A percentile compares a stretch with the other conserved stretches of the same genome.
Evolutionary conservation across 2,113 vertebrate genomes (phyloP).

Genomic region (Axis porcinus): DNA sequence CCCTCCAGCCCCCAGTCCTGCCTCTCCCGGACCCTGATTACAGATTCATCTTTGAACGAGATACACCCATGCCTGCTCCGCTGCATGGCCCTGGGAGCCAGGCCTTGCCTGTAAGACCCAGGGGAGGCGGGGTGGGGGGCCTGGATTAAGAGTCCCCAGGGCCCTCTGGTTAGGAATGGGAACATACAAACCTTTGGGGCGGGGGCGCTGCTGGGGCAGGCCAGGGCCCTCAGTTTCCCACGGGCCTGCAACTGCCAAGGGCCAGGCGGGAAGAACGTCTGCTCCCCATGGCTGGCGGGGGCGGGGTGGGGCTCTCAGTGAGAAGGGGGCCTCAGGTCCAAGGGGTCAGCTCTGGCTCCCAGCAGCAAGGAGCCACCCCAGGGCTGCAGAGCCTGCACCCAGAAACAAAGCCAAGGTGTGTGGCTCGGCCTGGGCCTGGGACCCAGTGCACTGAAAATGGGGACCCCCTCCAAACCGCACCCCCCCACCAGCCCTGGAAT

Average conservation of each 20-base stretch:
- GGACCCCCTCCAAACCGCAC: neutral
- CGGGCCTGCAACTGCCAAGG: too few species aligned
- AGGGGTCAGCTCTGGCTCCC: neutral
- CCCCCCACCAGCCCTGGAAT: rapidly evolving
- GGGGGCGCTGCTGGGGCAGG: rapidly evolving
- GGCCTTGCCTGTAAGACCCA: rapidly evolving
- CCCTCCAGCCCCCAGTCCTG: neutral
- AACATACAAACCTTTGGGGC: rapidly evolving
- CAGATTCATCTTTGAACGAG: neutral
- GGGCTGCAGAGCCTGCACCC: neutral
- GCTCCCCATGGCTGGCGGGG: neutral
- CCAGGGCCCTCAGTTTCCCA: neutral
- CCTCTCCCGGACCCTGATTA: neutral
- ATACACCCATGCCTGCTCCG: neutral
- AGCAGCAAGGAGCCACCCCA: neutral
- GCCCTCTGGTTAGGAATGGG: neutral
- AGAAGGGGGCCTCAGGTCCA: neutral
- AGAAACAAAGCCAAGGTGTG: neutral
- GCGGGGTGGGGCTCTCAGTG: too few species aligned
- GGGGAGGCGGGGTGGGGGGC: rapidly evolving
- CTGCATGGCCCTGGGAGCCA: rapidly evolving
- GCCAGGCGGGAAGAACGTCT: rapidly evolving
- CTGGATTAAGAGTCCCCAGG: neutral
- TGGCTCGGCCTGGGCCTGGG: neutral
- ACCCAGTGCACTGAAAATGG: neutral